phyloP scores from a whole-genome alignment of 2,797 vertebrate genomes.

The Lates japonicus region DNA sequence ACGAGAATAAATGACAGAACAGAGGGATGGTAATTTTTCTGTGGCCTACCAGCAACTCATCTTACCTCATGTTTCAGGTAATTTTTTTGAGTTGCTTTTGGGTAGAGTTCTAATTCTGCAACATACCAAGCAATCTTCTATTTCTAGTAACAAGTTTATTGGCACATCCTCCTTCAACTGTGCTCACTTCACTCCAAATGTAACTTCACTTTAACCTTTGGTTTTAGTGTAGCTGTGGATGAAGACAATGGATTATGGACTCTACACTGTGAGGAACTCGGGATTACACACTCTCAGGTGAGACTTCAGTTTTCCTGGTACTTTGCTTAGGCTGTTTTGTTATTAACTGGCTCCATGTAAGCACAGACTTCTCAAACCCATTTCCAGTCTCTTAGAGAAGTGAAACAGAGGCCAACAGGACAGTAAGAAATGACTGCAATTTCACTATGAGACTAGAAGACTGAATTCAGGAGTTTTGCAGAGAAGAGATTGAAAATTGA shows the following conservation, averaged over 20 bases:
- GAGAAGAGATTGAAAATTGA: background rate
- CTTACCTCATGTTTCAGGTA: background rate
- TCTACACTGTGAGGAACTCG: background rate
- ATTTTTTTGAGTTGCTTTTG: background rate
- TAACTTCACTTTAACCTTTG: background rate
- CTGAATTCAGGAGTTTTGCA: slow-evolving; percentile 1
- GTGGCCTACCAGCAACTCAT: background rate
- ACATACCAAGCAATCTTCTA: background rate
- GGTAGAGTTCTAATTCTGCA: background rate
- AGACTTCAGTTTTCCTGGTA: slow-evolving; percentile 1
- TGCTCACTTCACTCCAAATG: background rate
- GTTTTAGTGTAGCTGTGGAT: background rate
- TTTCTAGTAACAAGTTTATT: background rate
- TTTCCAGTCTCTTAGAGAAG: background rate
- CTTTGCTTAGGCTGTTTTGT: slow-evolving; percentile 4
- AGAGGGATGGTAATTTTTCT: background rate
- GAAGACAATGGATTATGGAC: slow-evolving; percentile 26
- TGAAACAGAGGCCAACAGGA: background rate
- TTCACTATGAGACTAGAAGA: background rate
- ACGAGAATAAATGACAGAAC: background rate
- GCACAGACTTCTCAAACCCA: background rate
- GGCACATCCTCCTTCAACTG: background rate
- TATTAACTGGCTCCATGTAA: background rate
- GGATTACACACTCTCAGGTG: slow-evolving; percentile 13
- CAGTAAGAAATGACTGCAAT: background rate